phyloP scores from a whole-genome alignment of 1,140 invertebrate genomes.

The Papilio machaon region DNA sequence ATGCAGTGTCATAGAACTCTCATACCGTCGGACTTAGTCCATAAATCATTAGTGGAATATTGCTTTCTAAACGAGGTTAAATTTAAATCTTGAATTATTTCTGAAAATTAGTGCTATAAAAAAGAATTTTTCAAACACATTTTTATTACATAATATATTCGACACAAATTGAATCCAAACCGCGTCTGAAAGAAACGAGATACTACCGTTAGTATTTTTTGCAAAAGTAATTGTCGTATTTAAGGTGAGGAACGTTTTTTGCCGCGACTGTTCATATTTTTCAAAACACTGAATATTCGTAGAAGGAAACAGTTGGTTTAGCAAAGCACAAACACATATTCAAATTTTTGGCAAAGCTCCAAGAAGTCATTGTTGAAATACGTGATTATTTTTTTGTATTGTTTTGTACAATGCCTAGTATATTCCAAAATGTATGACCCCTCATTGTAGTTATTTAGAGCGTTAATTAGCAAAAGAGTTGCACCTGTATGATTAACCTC shows the following conservation, averaged over 20 bases:
- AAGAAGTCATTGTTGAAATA: conserved; percentile 3
- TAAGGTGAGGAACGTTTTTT: no score
- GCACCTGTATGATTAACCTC: neutral
- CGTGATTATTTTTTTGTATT: neutral
- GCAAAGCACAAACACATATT: neutral
- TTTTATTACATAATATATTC: no score
- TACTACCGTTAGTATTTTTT: no score
- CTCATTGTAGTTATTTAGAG: neutral
- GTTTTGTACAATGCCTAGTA: neutral
- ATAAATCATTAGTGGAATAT: conserved; percentile 18
- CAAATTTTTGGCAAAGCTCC: neutral
- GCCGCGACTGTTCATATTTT: neutral
- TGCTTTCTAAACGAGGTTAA: neutral
- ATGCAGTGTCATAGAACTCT: neutral
- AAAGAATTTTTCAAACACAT: no score
- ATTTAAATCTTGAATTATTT: no score
- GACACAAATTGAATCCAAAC: no score
- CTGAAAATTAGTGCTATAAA: no score
- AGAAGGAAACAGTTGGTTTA: neutral
- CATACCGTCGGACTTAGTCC: neutral
- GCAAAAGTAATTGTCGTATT: no score
- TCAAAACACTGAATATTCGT: neutral
- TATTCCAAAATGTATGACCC: neutral
- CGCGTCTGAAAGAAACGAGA: no score
- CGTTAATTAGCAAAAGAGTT: neutral